A percentile compares a stretch with the other conserved stretches of the same genome.
Conservation (phyloP, 2,113 vertebrate genomes). For the Psittacula cyanocephala region DNA sequence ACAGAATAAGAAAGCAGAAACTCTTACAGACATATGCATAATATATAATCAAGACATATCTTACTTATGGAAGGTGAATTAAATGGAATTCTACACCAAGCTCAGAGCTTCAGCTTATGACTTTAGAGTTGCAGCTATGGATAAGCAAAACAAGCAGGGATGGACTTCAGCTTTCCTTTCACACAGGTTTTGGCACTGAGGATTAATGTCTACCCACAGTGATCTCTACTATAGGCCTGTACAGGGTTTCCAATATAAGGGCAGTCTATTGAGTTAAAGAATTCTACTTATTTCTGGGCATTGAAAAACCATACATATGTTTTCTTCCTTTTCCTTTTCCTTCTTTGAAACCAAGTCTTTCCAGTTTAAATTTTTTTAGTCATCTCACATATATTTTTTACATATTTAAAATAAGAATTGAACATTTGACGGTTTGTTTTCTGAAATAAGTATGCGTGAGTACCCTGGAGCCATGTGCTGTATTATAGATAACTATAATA, state of each 20-base stretch:
- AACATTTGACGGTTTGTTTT: constrained; percentile 43
- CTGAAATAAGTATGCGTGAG: constrained; percentile 44
- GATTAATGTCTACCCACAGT: not conserved
- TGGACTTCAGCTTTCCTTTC: not conserved
- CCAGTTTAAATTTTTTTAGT: not conserved
- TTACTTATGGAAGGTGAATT: not conserved
- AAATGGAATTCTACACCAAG: not conserved
- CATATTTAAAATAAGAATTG: constrained; percentile 28
- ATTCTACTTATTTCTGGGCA: not conserved
- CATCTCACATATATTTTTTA: not conserved
- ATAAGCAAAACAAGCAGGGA: not conserved
- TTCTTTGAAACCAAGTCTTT: not conserved
- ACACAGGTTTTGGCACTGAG: not conserved
- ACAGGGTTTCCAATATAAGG: not conserved
- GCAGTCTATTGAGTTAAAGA: not conserved
- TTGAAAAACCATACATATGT: not conserved
- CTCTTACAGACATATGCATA: not conserved
- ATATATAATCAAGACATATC: not conserved
- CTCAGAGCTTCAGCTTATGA: not conserved
- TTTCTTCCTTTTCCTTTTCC: not conserved
- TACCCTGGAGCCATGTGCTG: constrained; percentile 13
- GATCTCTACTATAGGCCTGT: not conserved
- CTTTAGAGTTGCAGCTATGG: not conserved
- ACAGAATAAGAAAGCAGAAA: not conserved
- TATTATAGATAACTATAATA: constrained; percentile 36